Base-by-base conservation (phyloP, 2,888 invertebrate species). In the Callinectes sapidus region DNA sequence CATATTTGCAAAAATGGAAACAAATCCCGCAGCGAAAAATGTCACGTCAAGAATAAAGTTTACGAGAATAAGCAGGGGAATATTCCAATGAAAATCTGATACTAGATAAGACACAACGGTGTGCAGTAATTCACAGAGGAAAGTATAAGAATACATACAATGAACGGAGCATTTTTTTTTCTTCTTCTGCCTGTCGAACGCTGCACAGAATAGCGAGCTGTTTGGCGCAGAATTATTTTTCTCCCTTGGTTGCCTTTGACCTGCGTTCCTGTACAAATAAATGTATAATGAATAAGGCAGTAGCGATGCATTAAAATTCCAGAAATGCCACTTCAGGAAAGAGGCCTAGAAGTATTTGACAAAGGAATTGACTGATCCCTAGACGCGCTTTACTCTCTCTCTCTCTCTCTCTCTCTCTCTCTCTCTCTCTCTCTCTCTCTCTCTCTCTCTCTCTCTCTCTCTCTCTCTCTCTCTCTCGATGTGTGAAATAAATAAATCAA, bases 401-500 rank as follows among this genome's bases (percentile, higher is more conserved):
- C 77, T 14, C 55, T 23, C 61, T 1, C 16, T 18, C 39, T 16
- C 35, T 8, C 16, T 18, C 16, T 42, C 23, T 18, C 16, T 42
- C 3, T 18, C 18, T 61, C 61, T 61, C 61, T 18, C 16, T 39
- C 39, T 35, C 35, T 28, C 16, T 39, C 16, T 87, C 23, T 39
- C 16, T 87, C 16, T 18, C 18, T 61, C 61, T 61, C 61, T 18
- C 16, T 39, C 39, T 35, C 35, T 28, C 16, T 39, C 16, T 87
- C 87, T 87, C 87, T 87, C 87, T 87, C 87, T 87, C 87, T 87
- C 87, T 87, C 87, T 87, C 87, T 87, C 32, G 81, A 86, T 23
- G 8, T 10, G 1, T 10, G 35, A 42, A n/a, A n/a, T n/a, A 71
- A 23, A 71, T 3, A n/a, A 71, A 71, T 71, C 28, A 1, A 28